Evolutionary conservation across 2,113 vertebrate species (phyloP).

Genomic region (Corythornis cristatus): DNA sequence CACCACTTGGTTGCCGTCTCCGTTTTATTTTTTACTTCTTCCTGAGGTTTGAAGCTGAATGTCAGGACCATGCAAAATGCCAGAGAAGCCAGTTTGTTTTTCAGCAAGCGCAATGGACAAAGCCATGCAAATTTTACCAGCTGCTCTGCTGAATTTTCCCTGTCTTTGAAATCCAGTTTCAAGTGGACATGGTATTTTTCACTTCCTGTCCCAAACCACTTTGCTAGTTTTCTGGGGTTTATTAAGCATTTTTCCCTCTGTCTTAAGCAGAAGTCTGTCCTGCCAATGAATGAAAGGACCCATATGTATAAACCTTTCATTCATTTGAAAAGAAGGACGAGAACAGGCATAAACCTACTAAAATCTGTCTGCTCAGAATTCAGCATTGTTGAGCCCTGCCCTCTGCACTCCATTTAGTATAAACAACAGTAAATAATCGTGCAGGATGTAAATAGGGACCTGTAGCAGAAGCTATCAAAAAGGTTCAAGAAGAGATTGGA

Average conservation of each 20-base stretch:
- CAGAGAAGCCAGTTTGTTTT: not conserved
- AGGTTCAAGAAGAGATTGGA: not conserved
- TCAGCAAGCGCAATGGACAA: not conserved
- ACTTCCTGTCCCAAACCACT: not conserved
- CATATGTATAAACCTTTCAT: not conserved
- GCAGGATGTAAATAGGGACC: not conserved
- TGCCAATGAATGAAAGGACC: not conserved
- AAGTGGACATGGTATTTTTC: fast-evolving
- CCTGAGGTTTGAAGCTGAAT: not conserved
- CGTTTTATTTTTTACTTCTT: not conserved
- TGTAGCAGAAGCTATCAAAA: not conserved
- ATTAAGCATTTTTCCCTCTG: not conserved
- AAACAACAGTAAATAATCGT: not conserved
- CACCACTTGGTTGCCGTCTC: not conserved
- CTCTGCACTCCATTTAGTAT: not conserved
- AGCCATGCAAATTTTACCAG: not conserved
- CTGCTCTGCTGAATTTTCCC: not conserved
- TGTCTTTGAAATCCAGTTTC: not conserved
- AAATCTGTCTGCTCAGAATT: not conserved
- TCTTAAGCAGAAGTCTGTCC: not conserved
- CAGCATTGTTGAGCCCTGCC: not conserved
- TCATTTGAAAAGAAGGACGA: not conserved
- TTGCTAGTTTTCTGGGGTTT: not conserved
- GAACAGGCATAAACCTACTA: not conserved
- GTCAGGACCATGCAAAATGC: fast-evolving